These are phyloP conservation scores for Sympetrum striolatum DNA, from an alignment of 2,888 invertebrate species.

Conservation along the genomic window DNA sequence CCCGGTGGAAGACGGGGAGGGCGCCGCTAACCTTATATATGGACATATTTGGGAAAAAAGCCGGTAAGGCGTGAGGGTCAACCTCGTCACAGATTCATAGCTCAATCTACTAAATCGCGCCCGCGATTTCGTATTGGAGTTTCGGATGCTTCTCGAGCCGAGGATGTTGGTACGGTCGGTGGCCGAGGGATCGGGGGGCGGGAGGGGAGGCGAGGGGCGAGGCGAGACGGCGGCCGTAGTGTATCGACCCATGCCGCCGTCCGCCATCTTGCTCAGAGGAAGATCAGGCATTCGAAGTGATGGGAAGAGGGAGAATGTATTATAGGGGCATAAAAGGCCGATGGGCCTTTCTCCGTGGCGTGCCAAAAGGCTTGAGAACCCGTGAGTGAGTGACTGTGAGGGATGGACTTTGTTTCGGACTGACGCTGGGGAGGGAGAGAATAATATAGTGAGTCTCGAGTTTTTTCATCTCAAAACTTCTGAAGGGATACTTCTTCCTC, in stretches of 20 bases:
- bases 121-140: background rate
- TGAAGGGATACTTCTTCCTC: conserved; percentile 39
- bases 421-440: background rate
- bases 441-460: conserved; percentile 18
- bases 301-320: background rate
- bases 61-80: background rate
- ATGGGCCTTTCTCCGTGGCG: background rate
- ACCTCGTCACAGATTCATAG: background rate
- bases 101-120: background rate
- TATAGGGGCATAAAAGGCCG: background rate
- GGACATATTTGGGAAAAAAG: background rate
- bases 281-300: conserved; percentile 13
- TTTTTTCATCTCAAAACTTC: conserved; percentile 44
- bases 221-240: conserved; percentile 35
- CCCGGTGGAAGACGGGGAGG: background rate
- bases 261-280: background rate
- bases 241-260: conserved; percentile 35
- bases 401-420: background rate
- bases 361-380: conserved; percentile 22
- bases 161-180: background rate
- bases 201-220: background rate
- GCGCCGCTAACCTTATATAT: background rate
- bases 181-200: background rate
- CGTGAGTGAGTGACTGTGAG: conserved; percentile 29
- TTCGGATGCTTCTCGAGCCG: background rate